phyloP scores from a whole-genome alignment of 1,140 invertebrate species.

The Neodiprion virginianus region DNA sequence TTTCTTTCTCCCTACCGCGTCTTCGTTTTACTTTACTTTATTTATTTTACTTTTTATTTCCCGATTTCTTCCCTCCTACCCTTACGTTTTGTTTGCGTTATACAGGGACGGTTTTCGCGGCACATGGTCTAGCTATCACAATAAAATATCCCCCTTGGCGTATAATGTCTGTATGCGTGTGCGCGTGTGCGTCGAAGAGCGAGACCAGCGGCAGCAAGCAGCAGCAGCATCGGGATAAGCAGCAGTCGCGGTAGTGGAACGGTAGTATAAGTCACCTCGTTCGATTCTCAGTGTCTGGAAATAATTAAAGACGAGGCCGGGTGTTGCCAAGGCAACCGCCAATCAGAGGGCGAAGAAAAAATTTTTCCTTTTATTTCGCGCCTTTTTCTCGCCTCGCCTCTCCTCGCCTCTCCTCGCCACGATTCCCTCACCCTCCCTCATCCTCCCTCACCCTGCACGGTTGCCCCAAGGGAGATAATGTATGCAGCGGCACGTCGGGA shows the following conservation, averaged over 20 bases:
- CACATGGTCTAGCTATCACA: background rate
- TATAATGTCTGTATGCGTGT: background rate
- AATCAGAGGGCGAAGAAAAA: constrained; percentile 62
- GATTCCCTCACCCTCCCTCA: constrained; percentile 28
- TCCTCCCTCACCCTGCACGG: constrained; percentile 26
- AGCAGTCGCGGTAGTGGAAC: constrained; percentile 24
- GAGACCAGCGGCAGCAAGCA: constrained; percentile 36
- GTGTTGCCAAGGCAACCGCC: constrained; percentile 64
- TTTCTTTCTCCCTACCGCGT: no score
- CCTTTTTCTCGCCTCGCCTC: constrained; percentile 50
- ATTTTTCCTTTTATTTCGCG: constrained; percentile 58
- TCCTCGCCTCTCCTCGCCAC: constrained; percentile 8
- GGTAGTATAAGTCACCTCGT: constrained; percentile 46
- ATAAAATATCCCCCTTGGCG: background rate
- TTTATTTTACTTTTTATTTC: background rate
- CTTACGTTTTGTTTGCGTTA: no score
- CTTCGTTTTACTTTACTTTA: no score
- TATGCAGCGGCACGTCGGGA: constrained; percentile 59
- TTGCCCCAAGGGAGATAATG: constrained; percentile 52
- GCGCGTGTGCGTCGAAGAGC: constrained; percentile 27
- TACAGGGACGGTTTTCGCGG: no score
- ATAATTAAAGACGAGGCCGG: constrained; percentile 61
- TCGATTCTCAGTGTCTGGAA: constrained; percentile 65
- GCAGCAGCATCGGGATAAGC: no score
- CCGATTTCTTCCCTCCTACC: no score